Evolutionary conservation across 2,888 invertebrate species (phyloP), one percentile per base, ranked within the genome.

Genomic region (Flabesymbios commensalis): DNA sequence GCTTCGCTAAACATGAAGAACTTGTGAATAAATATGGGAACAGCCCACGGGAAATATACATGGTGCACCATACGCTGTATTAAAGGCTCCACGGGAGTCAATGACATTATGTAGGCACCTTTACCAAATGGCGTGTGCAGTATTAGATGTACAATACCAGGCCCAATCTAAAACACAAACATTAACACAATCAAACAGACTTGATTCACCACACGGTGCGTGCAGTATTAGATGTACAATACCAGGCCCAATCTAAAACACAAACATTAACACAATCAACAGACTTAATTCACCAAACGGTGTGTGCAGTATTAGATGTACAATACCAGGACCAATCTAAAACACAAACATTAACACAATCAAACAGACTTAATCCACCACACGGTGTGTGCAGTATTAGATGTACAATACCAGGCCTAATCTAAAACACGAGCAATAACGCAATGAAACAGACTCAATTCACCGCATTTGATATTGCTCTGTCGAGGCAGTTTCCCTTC

Each of bases 51-150:
- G 0, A 89, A 87, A 81, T 88, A 94, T 67, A 94, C 86, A n/a
- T 89, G 84, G 75, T 94, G 93, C 0, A 89, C 86, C 0, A 93
- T 88, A 67, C 86, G 87, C 78, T 93, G 93, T 0, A 90, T 75
- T 42, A 92, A 78, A 0, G 93, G 91, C 17, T 88, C 89, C 2
- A 91, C 72, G 0, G 94, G 94, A 0, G 90, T 91, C 1, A 93
- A 89, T 0, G 89, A 88, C 78, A 93, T 93, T 0, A 90, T 79
- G 28, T 91, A 87, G 51, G 88, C 85, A 14, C 84, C 85, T 5
- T 74, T 75, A 1, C 86, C 84, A 51, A 90, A 78, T 0, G 85
- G 78, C 0, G 88, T 87, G 0, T 86, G 74, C 68, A 93, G 82
- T 17, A 84, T 78, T 1, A 94, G 82, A 22, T 90, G 88, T 0